A percentile compares a stretch with the other conserved stretches of the same genome.
Conservation (phyloP, 2,113 vertebrate genomes). For the Psephotus haematonotus region DNA sequence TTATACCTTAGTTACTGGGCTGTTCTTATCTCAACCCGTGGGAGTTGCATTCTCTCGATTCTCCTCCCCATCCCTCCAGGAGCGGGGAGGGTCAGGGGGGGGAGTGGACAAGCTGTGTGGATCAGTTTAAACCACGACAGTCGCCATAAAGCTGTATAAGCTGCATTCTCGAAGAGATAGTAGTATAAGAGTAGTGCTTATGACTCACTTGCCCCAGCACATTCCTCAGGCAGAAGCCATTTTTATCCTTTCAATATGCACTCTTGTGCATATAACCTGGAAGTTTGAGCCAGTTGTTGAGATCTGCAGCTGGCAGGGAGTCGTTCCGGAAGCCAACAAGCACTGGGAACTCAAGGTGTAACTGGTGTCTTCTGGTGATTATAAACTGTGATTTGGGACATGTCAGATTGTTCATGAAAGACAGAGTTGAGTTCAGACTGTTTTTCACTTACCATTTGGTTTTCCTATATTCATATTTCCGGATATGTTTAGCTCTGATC, state of each 20-base stretch:
- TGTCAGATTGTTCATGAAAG: neutral
- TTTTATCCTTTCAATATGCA: neutral
- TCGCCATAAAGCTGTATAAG: neutral
- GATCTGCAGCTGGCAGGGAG: neutral
- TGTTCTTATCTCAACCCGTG: no score
- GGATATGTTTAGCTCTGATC: neutral
- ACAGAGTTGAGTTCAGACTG: neutral
- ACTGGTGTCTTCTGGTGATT: neutral
- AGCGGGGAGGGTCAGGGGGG: no score
- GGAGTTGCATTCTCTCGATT: no score
- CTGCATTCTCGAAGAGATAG: neutral
- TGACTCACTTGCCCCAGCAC: neutral
- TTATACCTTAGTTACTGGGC: no score
- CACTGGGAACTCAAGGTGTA: neutral
- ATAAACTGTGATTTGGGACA: neutral
- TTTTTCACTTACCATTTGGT: neutral
- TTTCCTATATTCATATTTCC: neutral
- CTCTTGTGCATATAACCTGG: neutral
- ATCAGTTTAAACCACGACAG: no score
- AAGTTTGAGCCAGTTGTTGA: neutral
- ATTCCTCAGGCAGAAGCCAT: neutral
- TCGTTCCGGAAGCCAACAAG: neutral
- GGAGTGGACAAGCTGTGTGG: no score
- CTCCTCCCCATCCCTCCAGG: no score
- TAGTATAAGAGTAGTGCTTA: no score